Conservation (phyloP, 2,113 vertebrate species). For the Xiphias gladius region DNA sequence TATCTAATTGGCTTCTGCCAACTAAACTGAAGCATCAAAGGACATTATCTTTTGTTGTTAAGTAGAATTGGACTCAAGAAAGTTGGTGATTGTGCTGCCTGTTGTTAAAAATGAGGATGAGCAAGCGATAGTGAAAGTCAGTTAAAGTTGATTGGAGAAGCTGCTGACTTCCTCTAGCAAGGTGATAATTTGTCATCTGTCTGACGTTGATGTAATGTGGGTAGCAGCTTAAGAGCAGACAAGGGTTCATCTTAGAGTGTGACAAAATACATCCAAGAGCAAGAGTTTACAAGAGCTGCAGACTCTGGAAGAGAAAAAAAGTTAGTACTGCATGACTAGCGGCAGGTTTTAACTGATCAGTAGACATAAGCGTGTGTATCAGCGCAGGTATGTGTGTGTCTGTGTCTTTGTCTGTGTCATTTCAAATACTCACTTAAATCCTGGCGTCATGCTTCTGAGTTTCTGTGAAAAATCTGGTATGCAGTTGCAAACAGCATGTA, state of each 20-base stretch:
- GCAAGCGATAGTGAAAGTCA: not conserved
- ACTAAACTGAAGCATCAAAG: not conserved
- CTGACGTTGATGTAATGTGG: constrained; percentile 18
- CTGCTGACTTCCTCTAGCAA: not conserved
- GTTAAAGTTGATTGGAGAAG: not conserved
- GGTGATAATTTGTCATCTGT: not conserved
- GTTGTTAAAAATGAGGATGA: not conserved
- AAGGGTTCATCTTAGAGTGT: not conserved
- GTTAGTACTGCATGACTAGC: not conserved
- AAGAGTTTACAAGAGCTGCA: not conserved
- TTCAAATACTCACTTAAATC: not conserved
- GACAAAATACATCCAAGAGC: not conserved
- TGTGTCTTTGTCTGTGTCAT: not conserved
- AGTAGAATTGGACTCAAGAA: not conserved
- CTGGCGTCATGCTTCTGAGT: not conserved
- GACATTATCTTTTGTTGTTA: not conserved
- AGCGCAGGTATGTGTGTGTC: not conserved
- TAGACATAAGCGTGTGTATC: not conserved
- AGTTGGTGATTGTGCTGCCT: constrained; percentile 4
- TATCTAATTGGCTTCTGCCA: constrained; percentile 19
- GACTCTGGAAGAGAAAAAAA: not conserved
- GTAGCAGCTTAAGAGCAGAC: not conserved
- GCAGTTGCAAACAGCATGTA: constrained; percentile 3
- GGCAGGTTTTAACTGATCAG: not conserved
- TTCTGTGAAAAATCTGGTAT: not conserved